These are phyloP conservation scores for Harmothoe impar DNA, from an alignment of 2,888 invertebrate species.

Conservation along the genomic window DNA sequence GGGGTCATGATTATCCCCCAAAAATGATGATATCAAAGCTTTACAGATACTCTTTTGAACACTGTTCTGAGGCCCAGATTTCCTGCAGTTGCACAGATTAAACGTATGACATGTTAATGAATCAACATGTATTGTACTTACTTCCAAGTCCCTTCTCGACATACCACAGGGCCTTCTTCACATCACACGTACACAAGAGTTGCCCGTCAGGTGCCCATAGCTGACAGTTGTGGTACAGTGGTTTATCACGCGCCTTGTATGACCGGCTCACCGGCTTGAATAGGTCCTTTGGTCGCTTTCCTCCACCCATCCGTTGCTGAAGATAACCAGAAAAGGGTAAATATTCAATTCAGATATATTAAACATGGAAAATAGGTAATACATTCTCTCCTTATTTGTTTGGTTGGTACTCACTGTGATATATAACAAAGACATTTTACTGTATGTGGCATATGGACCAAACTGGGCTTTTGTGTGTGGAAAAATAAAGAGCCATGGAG, in stretches of 20 bases:
- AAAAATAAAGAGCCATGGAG: too few relatives aligned
- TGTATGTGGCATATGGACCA: background rate
- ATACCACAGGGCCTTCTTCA: slow-evolving; percentile 90
- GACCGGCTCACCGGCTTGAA: slow-evolving; percentile 62
- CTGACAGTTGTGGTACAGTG: slow-evolving; percentile 91
- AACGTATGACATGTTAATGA: too few relatives aligned
- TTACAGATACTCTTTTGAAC: too few relatives aligned
- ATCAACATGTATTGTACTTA: slow-evolving; percentile 69
- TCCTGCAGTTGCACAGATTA: too few relatives aligned
- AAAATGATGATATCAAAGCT: too few relatives aligned
- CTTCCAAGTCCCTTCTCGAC: slow-evolving; percentile 84
- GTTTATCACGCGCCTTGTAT: slow-evolving; percentile 86
- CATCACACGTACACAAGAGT: slow-evolving; percentile 89
- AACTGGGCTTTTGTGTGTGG: too few relatives aligned
- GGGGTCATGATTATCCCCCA: background rate
- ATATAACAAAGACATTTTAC: background rate
- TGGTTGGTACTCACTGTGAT: background rate
- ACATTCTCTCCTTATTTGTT: background rate
- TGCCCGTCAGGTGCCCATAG: slow-evolving; percentile 91
- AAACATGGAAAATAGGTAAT: background rate
- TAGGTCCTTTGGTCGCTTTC: slow-evolving; percentile 50
- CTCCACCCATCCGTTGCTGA: slow-evolving; percentile 45
- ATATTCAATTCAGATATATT: too few relatives aligned
- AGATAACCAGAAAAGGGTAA: too few relatives aligned
- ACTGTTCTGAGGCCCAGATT: too few relatives aligned